Percentiles rank a stretch among this genome's conserved stretches.
phyloP scores from a whole-genome alignment of 2,888 invertebrate genomes.

The Leptothorax acervorum region DNA sequence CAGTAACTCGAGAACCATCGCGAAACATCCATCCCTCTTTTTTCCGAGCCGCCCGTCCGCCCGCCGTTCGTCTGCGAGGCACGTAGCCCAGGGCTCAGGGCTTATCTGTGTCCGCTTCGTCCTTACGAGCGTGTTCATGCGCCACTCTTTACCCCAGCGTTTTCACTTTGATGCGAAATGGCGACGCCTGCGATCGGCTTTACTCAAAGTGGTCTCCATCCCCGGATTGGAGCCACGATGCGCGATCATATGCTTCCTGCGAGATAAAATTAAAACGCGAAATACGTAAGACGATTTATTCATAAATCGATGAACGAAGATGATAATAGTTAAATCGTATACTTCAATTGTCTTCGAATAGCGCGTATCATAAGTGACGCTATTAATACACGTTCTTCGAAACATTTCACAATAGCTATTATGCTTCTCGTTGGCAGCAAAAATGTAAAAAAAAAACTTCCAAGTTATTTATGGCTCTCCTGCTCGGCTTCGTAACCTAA shows the following conservation, averaged over 20 bases:
- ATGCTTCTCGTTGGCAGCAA: neutral
- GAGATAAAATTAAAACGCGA: neutral
- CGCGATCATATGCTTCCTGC: neutral
- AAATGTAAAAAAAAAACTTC: neutral
- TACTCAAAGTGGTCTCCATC: conserved; percentile 27
- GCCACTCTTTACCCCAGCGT: conserved; percentile 13
- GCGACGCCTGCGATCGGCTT: conserved; percentile 42
- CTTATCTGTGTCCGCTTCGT: conserved; percentile 44
- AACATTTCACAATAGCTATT: neutral
- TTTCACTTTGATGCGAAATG: conserved; percentile 40
- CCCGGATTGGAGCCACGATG: conserved; percentile 8
- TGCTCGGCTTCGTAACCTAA: neutral
- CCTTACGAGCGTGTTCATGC: conserved; percentile 47
- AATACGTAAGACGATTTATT: neutral
- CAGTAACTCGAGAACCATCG: conserved; percentile 79
- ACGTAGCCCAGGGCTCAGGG: conserved; percentile 34
- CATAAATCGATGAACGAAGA: neutral
- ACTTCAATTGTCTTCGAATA: neutral
- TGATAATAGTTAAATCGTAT: neutral
- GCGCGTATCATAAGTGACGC: neutral
- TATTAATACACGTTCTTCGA: neutral
- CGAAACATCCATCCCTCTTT: conserved; percentile 67
- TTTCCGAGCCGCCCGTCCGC: conserved; percentile 12
- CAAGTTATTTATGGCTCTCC: neutral
- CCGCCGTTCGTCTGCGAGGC: conserved; percentile 45